These are phyloP conservation scores for Zootermopsis nevadensis DNA, from an alignment of 2,888 invertebrate genomes.

Conservation along the genomic window DNA sequence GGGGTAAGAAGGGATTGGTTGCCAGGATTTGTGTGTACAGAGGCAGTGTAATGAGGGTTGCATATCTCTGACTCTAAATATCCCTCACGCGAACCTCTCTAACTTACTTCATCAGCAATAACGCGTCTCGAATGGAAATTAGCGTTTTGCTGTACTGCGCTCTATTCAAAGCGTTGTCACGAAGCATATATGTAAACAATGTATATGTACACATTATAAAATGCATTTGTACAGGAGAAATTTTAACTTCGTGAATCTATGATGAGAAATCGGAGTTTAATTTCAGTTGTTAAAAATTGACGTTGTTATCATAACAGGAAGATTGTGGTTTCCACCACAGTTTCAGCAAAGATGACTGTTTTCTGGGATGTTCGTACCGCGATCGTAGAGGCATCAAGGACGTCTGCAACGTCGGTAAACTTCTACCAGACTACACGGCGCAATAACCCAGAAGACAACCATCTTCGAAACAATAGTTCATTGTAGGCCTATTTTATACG, in stretches of 20 bases:
- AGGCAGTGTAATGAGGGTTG: neutral
- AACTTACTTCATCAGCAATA: constrained; percentile 49
- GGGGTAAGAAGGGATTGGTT: neutral
- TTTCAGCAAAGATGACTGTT: neutral
- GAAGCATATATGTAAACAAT: neutral
- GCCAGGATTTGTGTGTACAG: neutral
- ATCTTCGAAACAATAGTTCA: too few relatives aligned
- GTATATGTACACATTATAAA: neutral
- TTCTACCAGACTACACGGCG: too few relatives aligned
- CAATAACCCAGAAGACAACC: too few relatives aligned
- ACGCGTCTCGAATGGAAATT: constrained; percentile 47
- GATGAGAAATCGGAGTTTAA: neutral
- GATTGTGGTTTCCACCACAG: neutral
- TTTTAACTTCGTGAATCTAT: neutral
- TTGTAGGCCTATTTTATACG: too few relatives aligned
- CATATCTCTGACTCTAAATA: neutral
- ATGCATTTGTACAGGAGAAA: neutral
- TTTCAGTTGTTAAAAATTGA: neutral
- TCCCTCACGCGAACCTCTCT: neutral
- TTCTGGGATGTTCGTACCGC: too few relatives aligned
- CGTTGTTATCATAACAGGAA: neutral
- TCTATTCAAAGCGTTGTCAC: constrained; percentile 14
- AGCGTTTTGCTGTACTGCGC: constrained; percentile 45
- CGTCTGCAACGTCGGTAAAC: too few relatives aligned
- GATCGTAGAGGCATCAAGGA: too few relatives aligned